Evolutionary conservation across 2,888 invertebrate genomes (phyloP).

Genomic region (Meloe dianella): DNA sequence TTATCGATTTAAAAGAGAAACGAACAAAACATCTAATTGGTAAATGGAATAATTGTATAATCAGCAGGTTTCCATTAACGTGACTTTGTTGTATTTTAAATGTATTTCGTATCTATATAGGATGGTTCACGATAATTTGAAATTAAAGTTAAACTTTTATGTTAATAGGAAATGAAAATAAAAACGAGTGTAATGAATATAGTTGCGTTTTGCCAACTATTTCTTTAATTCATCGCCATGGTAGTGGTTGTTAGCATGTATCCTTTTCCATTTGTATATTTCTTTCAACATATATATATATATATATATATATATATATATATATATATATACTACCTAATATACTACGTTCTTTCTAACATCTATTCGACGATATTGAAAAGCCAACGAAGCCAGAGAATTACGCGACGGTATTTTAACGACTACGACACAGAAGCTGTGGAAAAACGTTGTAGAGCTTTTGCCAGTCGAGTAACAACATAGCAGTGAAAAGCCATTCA

Average conservation of each 20-base stretch:
- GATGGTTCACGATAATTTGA: not conserved
- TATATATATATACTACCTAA: not conserved
- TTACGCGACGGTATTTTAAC: constrained; percentile 18
- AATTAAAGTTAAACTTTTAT: not conserved
- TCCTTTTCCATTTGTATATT: not conserved
- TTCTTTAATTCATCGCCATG: not conserved
- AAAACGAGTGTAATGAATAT: not conserved
- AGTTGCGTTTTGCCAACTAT: not conserved
- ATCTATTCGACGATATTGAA: constrained; percentile 12
- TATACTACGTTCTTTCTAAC: not conserved
- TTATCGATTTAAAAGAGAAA: not conserved
- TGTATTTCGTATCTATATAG: not conserved
- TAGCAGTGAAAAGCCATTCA: constrained; percentile 4
- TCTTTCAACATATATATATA: not conserved
- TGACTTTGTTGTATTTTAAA: not conserved
- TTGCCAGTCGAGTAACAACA: constrained; percentile 9
- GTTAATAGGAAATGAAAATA: not conserved
- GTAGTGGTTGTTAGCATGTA: not conserved
- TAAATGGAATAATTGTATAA: constrained; percentile 1
- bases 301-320: not conserved
- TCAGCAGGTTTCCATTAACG: constrained; percentile 9
- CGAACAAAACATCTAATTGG: not conserved
- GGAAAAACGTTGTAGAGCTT: not conserved
- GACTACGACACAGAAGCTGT: not conserved
- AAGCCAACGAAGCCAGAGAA: constrained; percentile 17